These are phyloP conservation scores for Cinara cedri DNA, from an alignment of 2,888 invertebrate species.

Conservation along the genomic window DNA sequence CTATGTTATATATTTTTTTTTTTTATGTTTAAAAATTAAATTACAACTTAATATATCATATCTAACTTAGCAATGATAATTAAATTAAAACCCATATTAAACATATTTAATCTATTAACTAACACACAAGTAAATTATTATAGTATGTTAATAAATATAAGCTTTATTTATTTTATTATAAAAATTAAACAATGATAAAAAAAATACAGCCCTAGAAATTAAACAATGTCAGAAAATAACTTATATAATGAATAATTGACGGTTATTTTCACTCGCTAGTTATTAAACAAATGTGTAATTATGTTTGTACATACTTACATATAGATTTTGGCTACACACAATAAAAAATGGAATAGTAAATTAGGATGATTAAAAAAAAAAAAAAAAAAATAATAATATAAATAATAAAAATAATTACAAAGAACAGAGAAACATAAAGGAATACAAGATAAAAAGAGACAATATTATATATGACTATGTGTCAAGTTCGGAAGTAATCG, in stretches of 20 bases:
- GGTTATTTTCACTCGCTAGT: constrained; percentile 25
- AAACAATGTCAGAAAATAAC: constrained; percentile 30
- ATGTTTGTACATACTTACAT: constrained; percentile 24
- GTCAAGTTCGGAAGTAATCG: neutral
- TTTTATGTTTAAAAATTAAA: constrained; percentile 1
- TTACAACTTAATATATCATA: neutral
- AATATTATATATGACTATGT: constrained; percentile 6
- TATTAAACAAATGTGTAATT: neutral
- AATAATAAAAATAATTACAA: neutral
- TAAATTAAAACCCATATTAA: neutral
- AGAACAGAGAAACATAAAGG: constrained; percentile 32
- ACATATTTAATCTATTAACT: neutral
- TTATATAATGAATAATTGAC: constrained; percentile 39
- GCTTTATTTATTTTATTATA: constrained; percentile 6
- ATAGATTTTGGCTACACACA: constrained; percentile 30
- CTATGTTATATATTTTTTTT: no score
- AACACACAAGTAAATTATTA: constrained; percentile 1
- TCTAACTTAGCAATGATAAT: neutral
- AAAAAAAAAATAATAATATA: no score
- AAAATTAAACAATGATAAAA: constrained; percentile 22
- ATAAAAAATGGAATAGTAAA: neutral
- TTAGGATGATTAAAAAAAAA: constrained; percentile 7
- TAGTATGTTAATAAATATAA: constrained; percentile 27
- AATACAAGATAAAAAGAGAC: constrained; percentile 41
- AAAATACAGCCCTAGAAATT: constrained; percentile 24